Percentiles rank a stretch among this genome's conserved stretches.
phyloP scores from a whole-genome alignment of 2,113 vertebrate genomes.

The Apeltes quadracus region DNA sequence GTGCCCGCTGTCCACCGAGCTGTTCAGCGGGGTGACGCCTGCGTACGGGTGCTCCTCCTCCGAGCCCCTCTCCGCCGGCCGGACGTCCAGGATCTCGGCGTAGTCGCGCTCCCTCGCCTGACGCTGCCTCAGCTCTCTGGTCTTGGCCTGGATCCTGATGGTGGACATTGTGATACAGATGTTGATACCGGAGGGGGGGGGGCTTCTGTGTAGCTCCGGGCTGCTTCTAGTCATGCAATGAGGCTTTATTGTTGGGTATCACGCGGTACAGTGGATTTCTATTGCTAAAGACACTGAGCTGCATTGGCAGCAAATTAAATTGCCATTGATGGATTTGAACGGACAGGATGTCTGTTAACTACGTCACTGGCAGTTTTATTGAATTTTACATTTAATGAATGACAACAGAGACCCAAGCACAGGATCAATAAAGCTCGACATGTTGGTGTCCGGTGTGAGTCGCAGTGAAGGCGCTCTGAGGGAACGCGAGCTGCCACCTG shows the following conservation, averaged over 20 bases:
- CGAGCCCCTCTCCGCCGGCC: constrained; percentile 68
- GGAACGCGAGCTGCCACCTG: background rate
- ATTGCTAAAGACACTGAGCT: background rate
- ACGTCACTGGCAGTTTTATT: background rate
- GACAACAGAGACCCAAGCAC: background rate
- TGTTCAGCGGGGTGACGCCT: constrained; percentile 82
- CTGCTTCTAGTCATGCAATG: too few relatives aligned
- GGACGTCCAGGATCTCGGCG: constrained; percentile 88
- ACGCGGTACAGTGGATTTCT: background rate
- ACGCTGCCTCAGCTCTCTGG: constrained; percentile 88
- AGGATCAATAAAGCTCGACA: background rate
- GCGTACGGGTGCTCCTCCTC: constrained; percentile 82
- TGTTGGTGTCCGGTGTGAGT: background rate
- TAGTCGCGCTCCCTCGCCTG: constrained; percentile 93
- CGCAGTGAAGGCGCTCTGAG: background rate
- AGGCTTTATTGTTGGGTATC: background rate
- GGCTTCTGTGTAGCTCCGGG: background rate
- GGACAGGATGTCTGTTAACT: background rate
- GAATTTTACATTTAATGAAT: background rate
- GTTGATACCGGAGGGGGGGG: background rate
- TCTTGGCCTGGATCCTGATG: constrained; percentile 93
- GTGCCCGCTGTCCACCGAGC: constrained; percentile 71
- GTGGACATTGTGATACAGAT: background rate
- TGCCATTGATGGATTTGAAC: too few relatives aligned
- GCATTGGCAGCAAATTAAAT: background rate